Conservation (phyloP, 1,140 invertebrate genomes). For the Scaptomyza hsui region DNA sequence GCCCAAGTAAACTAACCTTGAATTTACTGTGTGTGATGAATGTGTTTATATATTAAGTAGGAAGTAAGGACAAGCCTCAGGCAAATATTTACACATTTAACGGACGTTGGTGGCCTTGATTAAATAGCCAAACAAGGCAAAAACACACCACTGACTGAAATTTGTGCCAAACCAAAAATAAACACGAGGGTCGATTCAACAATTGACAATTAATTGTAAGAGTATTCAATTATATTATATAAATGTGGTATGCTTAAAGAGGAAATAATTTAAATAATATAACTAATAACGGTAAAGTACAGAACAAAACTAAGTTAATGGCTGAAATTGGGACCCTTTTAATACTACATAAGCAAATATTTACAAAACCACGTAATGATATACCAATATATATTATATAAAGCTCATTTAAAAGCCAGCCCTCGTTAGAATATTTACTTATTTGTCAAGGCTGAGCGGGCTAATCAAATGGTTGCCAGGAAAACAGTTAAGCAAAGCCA, state of each 20-base stretch:
- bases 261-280: no score
- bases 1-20: constrained; percentile 44
- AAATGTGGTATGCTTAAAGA: no score
- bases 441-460: constrained; percentile 31
- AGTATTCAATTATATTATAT: not conserved
- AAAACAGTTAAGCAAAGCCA: constrained; percentile 40
- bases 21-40: constrained; percentile 8
- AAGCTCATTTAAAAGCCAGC: not conserved
- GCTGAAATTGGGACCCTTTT: not conserved
- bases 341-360: no score
- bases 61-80: constrained; percentile 26
- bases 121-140: constrained; percentile 63
- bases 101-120: constrained; percentile 62
- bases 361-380: no score
- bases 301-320: no score
- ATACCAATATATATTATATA: not conserved
- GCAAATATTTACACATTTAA: constrained; percentile 71
- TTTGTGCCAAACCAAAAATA: constrained; percentile 39
- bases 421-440: constrained; percentile 33
- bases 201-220: not conserved
- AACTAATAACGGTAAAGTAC: no score
- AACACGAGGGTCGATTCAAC: constrained; percentile 7
- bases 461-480: constrained; percentile 41
- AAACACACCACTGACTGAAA: constrained; percentile 37
- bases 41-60: not conserved